Base-by-base conservation (phyloP, 2,113 vertebrate species). In the Chlorodrepanis virens region DNA sequence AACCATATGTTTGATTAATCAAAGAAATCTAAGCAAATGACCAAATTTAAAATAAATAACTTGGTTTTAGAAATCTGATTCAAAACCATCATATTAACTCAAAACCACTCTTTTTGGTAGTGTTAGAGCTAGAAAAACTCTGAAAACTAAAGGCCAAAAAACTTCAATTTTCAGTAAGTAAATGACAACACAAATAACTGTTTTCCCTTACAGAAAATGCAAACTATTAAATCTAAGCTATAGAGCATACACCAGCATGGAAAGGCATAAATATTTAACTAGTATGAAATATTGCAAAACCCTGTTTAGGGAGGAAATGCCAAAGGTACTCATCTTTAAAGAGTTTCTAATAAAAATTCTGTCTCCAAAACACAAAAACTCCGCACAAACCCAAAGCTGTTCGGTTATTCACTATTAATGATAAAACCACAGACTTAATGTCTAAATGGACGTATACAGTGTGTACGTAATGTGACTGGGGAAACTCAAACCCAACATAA, bases 361-460 rank as follows among this genome's bases (percentile, higher is more conserved):
- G 27, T 14, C 9, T 81, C 17, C 3, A 35, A 74, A 89, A 53
- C 10, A 31, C 16, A 40, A 54, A 84, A 93, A 15, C 4, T 2
- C 23, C 8, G 42, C 20, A 44, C 4, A 69, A 78, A 68, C 14
- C 35, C 9, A 42, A 80, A 68, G 2, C 4, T 70, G 18, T 50
- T 67, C 49, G 54, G 35, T 28, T 65, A 71, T 5, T 61, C 39
- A 40, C 6, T 50, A 54, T 11, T 61, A 50, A 37, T 23, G 12
- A n/a, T 39, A 56, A 54, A 75, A 45, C 19, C 44, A 44, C 9
- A 83, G 6, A 28, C 65, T 17, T 40, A 37, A 89, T 27, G 13
- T 7, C 0, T 19, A 63, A 80, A 5, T 25, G 29, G 22, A 61
- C 5, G 37, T 4, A 59, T 4, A 86, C 0, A 56, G 35, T 0